Conservation (phyloP, 2,797 vertebrate species). For the Coilia nasus region DNA sequence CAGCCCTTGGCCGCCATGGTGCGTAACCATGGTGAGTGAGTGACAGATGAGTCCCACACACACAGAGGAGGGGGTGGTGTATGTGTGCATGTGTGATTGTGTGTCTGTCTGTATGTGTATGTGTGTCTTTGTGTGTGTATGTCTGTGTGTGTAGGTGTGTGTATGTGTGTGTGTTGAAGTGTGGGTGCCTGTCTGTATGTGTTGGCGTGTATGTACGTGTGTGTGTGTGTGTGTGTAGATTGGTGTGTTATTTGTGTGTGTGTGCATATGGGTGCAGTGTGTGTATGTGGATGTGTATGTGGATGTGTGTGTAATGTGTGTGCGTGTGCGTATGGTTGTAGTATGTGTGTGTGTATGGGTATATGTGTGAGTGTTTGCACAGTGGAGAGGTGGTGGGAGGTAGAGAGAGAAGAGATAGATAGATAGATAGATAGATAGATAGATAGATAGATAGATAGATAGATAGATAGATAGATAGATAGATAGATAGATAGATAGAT, state of each 20-base stretch:
- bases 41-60: slow-evolving; percentile 70
- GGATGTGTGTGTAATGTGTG: neutral
- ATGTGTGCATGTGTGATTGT: neutral
- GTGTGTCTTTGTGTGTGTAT: neutral
- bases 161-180: neutral
- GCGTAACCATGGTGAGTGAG: slow-evolving; percentile 71
- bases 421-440: too few relatives aligned
- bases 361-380: neutral
- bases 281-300: neutral
- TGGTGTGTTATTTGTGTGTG: too few relatives aligned
- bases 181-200: too few relatives aligned
- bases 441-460: neutral
- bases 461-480: neutral
- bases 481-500: too few relatives aligned
- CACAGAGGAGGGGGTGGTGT: slow-evolving; percentile 64
- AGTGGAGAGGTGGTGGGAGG: slow-evolving; percentile 15
- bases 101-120: neutral
- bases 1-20: slow-evolving; percentile 74
- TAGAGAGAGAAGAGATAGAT: too few relatives aligned
- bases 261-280: too few relatives aligned
- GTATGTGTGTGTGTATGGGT: neutral
- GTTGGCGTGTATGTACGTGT: too few relatives aligned
- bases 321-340: too few relatives aligned
- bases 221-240: too few relatives aligned
- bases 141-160: neutral